phyloP scores from a whole-genome alignment of 1,140 invertebrate genomes.

The Zaprionus gabonicus region DNA sequence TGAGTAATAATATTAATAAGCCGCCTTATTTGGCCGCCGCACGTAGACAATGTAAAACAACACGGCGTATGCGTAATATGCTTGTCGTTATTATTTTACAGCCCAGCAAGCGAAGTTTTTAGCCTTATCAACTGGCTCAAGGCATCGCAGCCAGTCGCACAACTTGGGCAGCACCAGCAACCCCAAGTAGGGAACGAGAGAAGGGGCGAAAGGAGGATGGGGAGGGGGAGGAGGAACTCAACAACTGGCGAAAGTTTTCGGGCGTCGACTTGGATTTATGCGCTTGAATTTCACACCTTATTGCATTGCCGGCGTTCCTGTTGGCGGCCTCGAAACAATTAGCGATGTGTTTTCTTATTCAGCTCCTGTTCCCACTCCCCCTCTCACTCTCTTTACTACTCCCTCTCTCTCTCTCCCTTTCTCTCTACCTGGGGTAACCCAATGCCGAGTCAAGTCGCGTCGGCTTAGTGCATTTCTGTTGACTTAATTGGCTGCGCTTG shows the following conservation, averaged over 20 bases:
- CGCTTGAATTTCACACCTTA: slow-evolving; percentile 80
- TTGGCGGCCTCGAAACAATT: slow-evolving; percentile 72
- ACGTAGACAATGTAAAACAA: slow-evolving; percentile 70
- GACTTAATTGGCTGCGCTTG: slow-evolving; percentile 60
- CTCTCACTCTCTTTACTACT: background rate
- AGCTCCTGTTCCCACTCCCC: slow-evolving; percentile 16
- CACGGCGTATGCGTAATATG: slow-evolving; percentile 75
- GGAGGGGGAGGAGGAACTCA: too few relatives aligned
- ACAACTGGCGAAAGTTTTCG: slow-evolving; percentile 53
- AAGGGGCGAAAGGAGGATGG: too few relatives aligned
- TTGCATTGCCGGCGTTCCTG: slow-evolving; percentile 50
- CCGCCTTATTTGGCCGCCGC: slow-evolving; percentile 54
- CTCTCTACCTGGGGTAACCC: slow-evolving; percentile 10
- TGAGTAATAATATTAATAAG: slow-evolving; percentile 73
- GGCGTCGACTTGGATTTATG: slow-evolving; percentile 48
- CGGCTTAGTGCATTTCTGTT: slow-evolving; percentile 32
- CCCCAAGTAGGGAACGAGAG: too few relatives aligned
- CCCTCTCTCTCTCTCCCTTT: background rate
- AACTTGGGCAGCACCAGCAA: background rate
- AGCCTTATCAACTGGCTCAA: slow-evolving; percentile 58
- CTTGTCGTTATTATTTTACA: slow-evolving; percentile 67
- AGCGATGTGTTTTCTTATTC: slow-evolving; percentile 46
- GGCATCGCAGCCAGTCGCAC: slow-evolving; percentile 14
- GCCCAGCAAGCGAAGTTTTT: slow-evolving; percentile 47
- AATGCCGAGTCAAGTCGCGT: slow-evolving; percentile 13